Conservation (phyloP, 2,113 vertebrate genomes). For the Nycticebus coucang region DNA sequence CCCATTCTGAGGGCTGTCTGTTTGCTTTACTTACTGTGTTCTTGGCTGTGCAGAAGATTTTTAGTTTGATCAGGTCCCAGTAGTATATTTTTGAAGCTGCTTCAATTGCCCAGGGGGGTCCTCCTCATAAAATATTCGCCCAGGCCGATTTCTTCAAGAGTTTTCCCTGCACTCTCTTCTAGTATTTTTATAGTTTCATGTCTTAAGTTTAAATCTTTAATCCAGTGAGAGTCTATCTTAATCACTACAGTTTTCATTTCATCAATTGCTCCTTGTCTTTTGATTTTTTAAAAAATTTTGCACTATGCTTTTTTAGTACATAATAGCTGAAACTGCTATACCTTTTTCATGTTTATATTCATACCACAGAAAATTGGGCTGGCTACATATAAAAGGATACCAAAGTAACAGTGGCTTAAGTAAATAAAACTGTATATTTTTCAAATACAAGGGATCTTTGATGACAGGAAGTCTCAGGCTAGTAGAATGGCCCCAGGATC, state of each 20-base stretch:
- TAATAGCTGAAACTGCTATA: background rate
- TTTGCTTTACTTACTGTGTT: too few species aligned
- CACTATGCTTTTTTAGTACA: constrained; percentile 16
- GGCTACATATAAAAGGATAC: constrained; percentile 19
- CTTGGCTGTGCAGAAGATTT: too few species aligned
- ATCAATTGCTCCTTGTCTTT: background rate
- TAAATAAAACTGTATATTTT: constrained; percentile 18
- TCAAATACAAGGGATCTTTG: background rate
- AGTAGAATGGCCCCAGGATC: background rate
- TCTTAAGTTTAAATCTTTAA: too few species aligned
- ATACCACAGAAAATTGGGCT: background rate
- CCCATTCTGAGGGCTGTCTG: too few species aligned
- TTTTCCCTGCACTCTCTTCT: too few species aligned
- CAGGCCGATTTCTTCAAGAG: too few species aligned
- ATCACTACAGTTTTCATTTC: background rate
- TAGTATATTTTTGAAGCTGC: too few species aligned
- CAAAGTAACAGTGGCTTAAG: background rate
- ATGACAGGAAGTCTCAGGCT: background rate
- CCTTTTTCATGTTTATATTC: constrained; percentile 13
- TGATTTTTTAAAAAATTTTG: constrained; percentile 12
- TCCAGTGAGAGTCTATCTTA: too few species aligned
- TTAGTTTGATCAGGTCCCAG: too few species aligned
- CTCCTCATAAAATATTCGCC: too few species aligned
- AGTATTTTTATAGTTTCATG: too few species aligned
- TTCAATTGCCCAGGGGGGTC: too few species aligned